Base-by-base conservation (phyloP, 1,140 invertebrate genomes). In the Drosophila sulfurigaster region DNA sequence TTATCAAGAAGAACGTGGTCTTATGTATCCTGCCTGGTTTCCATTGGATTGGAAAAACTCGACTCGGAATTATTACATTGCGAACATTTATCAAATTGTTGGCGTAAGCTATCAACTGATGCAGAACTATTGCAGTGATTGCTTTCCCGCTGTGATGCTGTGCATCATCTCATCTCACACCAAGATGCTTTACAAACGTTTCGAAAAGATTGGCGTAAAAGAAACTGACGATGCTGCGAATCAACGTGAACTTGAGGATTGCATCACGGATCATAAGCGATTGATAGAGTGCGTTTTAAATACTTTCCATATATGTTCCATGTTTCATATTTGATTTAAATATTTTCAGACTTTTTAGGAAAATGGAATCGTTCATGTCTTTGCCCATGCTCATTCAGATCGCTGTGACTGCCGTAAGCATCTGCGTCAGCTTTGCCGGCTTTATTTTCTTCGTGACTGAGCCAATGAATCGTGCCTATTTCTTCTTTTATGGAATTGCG, bases 1-100 rank as follows among this genome's bases (percentile, higher is more conserved):
- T 3, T 78, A 74, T 16, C 64, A 79, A 38, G 67, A 78, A 0
- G 60, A 81, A 5, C 78, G 81, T 0, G 57, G 58, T 3, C 56
- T 91, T 1, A 72, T 91, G 68, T 90, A 91, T 64, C 90, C 90
- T 0, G 90, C 82, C 15, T 90, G 82, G 82, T 88, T 91, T 52
- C 90, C 90, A 1, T 78, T 91, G 5, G 90, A 91, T 41, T 91
- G 90, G 82, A 41, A 45, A 0, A 59, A 71, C 3, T 76, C 71
- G 4, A 69, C 75, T 0, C 30, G 71, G 1, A 80, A 77, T 15
- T 91, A 72, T 32, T 85, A 70, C n/a, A 62, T 78, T 8, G 82
- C 86, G 1, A 72, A 90, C 35, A 54, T 69, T 0, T 91, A 89
- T 62, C 90, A 91, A 63, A 59, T 88, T 51, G 63, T 75, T 0